Evolutionary conservation across 2,113 vertebrate genomes (phyloP).

Genomic region (Gavia stellata): DNA sequence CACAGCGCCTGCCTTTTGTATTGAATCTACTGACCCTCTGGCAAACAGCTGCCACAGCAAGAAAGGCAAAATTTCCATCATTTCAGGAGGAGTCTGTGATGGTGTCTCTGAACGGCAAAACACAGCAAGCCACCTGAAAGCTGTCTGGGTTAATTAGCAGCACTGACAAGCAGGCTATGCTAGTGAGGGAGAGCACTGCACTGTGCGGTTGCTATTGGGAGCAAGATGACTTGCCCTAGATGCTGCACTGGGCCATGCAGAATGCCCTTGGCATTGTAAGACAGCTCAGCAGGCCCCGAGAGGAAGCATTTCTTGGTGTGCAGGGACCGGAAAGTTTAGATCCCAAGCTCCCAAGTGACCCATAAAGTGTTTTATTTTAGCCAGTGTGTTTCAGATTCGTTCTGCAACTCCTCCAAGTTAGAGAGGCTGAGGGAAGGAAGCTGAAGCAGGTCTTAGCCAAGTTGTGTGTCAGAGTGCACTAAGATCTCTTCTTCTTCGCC

Average conservation of each 20-base stretch:
- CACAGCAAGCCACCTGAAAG: neutral
- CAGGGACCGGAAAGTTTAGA: neutral
- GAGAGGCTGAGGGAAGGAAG: neutral
- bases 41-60: slow-evolving; percentile 9
- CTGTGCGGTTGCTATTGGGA: neutral
- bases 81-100: neutral
- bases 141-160: slow-evolving; percentile 10
- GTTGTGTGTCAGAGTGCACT: neutral
- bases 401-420: neutral
- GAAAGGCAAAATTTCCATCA: neutral
- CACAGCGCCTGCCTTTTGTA: neutral
- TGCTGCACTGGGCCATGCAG: neutral
- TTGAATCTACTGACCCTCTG: slow-evolving; percentile 1
- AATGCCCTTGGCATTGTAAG: neutral
- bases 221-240: neutral
- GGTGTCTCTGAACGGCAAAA: neutral
- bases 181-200: neutral
- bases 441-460: neutral
- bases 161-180: neutral
- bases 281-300: neutral
- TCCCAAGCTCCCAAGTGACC: neutral
- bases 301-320: neutral
- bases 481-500: neutral
- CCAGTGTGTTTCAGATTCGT: neutral
- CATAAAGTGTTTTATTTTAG: neutral